Conservation (phyloP, 2,888 invertebrate species). For the Zhengitettix transpicula region DNA sequence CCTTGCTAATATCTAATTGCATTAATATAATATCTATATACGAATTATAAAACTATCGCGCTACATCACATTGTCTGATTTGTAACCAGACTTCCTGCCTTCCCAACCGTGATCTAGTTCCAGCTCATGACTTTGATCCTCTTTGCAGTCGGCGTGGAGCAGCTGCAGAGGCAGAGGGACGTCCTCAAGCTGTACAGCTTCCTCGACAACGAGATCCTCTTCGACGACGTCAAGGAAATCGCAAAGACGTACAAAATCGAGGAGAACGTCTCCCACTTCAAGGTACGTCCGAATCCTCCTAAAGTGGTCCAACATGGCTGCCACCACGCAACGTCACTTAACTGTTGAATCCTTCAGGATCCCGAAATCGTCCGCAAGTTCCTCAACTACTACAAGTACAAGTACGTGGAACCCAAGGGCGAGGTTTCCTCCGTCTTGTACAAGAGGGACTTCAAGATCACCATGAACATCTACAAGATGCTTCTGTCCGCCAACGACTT, state of each 20-base stretch:
- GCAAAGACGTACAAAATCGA: slow-evolving; percentile 40
- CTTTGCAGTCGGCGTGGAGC: slow-evolving; percentile 38
- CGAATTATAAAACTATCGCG: no score
- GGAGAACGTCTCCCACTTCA: slow-evolving; percentile 24
- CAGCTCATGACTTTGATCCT: no score
- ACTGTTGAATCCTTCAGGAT: background rate
- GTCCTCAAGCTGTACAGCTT: slow-evolving; percentile 40
- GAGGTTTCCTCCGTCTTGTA: slow-evolving; percentile 31
- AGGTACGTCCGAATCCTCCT: no score
- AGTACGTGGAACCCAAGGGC: slow-evolving; percentile 23
- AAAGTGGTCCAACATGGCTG: no score
- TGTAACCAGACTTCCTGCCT: no score
- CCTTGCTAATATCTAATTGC: no score
- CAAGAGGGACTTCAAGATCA: slow-evolving; percentile 28
- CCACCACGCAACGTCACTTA: no score
- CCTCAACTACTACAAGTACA: background rate
- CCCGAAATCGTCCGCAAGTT: background rate
- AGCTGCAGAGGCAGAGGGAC: slow-evolving; percentile 36
- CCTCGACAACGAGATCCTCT: slow-evolving; percentile 41
- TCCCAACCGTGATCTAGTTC: no score
- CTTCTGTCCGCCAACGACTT: slow-evolving; percentile 43
- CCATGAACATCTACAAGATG: slow-evolving; percentile 32
- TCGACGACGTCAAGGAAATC: slow-evolving; percentile 34
- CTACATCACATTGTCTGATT: no score
- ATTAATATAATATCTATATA: no score